Evolutionary conservation across 2,113 vertebrate genomes (phyloP).

Genomic region (Halcyon senegalensis): DNA sequence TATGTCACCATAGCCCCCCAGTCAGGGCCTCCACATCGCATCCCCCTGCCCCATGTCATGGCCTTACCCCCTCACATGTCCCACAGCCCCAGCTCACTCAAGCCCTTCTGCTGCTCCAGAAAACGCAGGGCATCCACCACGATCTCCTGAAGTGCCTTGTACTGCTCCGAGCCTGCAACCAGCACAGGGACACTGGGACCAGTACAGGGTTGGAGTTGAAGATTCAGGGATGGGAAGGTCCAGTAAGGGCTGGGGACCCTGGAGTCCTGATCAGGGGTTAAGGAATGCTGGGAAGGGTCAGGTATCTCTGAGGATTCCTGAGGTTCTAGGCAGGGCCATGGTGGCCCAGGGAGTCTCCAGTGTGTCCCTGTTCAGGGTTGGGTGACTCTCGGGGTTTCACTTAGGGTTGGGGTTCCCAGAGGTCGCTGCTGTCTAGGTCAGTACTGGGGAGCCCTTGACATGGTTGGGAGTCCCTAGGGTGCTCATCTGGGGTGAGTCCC

Average conservation of each 20-base stretch:
- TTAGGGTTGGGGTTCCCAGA: not conserved
- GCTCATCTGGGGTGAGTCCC: not conserved
- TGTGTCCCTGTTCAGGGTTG: not conserved
- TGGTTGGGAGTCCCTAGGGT: not conserved
- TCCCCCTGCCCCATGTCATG: not conserved
- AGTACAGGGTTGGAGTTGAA: too few species aligned
- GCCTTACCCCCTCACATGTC: not conserved
- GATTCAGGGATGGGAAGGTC: too few species aligned
- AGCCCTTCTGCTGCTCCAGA: not conserved
- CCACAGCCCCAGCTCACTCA: not conserved
- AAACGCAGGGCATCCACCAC: not conserved
- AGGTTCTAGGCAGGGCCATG: not conserved
- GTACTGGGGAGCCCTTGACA: not conserved
- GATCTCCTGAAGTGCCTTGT: too few species aligned
- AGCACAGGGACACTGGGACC: too few species aligned
- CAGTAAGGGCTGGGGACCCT: not conserved
- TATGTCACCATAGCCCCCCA: not conserved
- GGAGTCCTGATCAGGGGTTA: not conserved
- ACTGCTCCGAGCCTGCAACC: too few species aligned
- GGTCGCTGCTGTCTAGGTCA: not conserved
- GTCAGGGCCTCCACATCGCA: not conserved
- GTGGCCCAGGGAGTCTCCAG: not conserved
- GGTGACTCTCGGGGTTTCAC: not conserved
- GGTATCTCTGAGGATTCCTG: not conserved
- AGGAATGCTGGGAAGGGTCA: not conserved